Evolutionary conservation across 2,888 invertebrate species (phyloP).

Genomic region (Digitonthophagus gazella): DNA sequence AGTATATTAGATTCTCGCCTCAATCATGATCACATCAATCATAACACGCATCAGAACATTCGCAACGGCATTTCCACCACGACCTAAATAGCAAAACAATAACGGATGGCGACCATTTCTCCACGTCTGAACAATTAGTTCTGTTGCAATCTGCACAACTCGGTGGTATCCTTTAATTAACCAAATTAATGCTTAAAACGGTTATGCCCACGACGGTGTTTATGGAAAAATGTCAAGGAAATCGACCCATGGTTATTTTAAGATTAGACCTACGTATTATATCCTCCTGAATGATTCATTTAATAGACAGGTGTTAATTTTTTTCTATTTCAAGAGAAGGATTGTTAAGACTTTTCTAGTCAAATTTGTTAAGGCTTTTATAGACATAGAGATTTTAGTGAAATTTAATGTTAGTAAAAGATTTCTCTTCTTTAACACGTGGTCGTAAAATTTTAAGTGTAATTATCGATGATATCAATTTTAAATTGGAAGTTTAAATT

Average conservation of each 20-base stretch:
- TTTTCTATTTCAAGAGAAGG: too few species aligned
- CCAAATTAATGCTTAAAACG: neutral
- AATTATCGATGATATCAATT: too few species aligned
- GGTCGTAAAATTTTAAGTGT: too few species aligned
- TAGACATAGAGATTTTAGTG: too few species aligned
- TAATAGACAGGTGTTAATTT: too few species aligned
- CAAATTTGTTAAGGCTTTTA: too few species aligned
- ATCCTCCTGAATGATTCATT: too few species aligned
- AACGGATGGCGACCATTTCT: neutral
- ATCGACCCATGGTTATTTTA: neutral
- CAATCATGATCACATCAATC: neutral
- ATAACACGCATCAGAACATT: neutral
- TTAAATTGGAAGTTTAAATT: too few species aligned
- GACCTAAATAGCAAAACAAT: neutral
- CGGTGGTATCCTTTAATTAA: neutral
- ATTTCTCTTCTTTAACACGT: too few species aligned
- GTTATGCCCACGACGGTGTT: neutral
- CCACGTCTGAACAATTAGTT: neutral
- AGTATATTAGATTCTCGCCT: too few species aligned
- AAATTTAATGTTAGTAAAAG: too few species aligned
- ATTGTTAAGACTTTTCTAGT: too few species aligned
- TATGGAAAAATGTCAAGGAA: neutral
- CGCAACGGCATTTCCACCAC: neutral
- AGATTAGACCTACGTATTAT: neutral
- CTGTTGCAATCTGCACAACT: neutral